These are phyloP conservation scores for Grallaria varia DNA, from an alignment of 2,113 vertebrate species.

Conservation along the genomic window DNA sequence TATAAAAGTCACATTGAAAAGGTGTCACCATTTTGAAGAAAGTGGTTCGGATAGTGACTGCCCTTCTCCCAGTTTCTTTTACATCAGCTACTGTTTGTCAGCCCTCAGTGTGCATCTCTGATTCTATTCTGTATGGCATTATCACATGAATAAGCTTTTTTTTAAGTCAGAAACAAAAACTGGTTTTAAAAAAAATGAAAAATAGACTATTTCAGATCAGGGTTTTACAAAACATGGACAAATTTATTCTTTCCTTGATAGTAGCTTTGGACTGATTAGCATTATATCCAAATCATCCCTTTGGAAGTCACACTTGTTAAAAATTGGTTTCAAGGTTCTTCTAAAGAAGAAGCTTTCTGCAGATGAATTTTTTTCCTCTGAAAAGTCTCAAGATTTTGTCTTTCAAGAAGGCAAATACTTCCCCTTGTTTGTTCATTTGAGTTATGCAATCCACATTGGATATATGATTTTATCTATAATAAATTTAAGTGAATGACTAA, in stretches of 20 bases:
- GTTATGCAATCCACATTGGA: background rate
- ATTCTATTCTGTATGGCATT: background rate
- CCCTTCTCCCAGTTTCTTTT: background rate
- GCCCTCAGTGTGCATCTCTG: accelerated
- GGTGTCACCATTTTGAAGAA: background rate
- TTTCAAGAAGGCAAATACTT: background rate
- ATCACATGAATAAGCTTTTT: background rate
- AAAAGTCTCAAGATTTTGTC: background rate
- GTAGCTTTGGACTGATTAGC: background rate
- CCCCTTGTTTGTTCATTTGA: background rate
- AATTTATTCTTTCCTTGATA: background rate
- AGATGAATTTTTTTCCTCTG: background rate
- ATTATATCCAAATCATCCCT: background rate
- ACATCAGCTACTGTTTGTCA: background rate
- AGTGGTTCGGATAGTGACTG: background rate
- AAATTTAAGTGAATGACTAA: background rate
- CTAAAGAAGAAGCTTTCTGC: background rate
- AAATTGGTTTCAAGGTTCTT: background rate
- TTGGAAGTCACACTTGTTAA: background rate
- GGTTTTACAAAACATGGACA: background rate
- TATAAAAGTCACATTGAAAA: background rate
- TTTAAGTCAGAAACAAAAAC: background rate
- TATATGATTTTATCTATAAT: background rate
- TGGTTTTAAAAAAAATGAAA: background rate
- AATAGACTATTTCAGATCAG: background rate